Base-by-base conservation (phyloP, 2,797 vertebrate genomes). In the Silurus lanzhouensis region DNA sequence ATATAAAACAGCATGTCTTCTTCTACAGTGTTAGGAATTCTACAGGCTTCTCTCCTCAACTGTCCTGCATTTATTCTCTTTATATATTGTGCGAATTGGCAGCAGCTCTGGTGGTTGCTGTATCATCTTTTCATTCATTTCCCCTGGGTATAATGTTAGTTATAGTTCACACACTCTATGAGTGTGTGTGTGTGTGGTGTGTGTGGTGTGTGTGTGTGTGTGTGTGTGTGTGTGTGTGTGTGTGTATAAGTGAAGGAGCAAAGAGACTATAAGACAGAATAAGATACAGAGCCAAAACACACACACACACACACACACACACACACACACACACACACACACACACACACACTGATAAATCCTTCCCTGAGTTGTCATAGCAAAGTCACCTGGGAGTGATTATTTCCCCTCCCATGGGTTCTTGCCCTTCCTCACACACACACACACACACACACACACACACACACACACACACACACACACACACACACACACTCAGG, bases 331-430 rank as follows among this genome's bases (percentile, higher is more conserved):
- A 89, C 88, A 92, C 91, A 93, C 90, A 85, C 90, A 31, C 86
- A 78, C 88, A 89, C 88, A 92, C 91, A 93, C 86, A 92, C 91
- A 90, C 91, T 91, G 90, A 93, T 94, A 93, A 93, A 89, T 92
- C 91, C 87, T 91, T 91, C 92, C 90, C 92, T 88, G 90, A 91
- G 88, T 91, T 93, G 90, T 92, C 91, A 72, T 91, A 90, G 84
- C 84, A 87, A 82, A 88, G 79, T 92, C 92, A 87, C 92, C 92
- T 92, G 88, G 87, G 88, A 84, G 91, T 94, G 92, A 94, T 92
- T 90, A 94, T 89, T 90, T 86, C 92, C 91, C 89, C 91, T 91
- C 92, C 88, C 84, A 87, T 84, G 92, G 91, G 91, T 91, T 91
- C 70, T 71, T 87, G 88, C 87, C 88, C 89, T 83, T 80, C 13